phyloP scores from a whole-genome alignment of 2,888 invertebrate species.

The Halictus ligatus region DNA sequence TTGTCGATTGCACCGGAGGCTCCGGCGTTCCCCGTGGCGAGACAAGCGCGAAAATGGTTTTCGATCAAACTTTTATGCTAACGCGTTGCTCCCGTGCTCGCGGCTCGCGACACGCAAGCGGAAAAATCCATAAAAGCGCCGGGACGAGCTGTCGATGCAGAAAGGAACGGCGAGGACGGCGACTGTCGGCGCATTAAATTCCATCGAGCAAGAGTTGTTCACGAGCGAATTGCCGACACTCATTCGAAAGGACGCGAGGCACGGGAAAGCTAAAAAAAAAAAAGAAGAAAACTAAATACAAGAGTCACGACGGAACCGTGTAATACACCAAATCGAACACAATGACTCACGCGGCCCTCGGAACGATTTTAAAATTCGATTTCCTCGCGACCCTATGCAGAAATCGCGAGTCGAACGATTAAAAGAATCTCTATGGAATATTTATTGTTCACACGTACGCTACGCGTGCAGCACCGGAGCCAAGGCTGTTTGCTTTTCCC shows the following conservation, averaged over 20 bases:
- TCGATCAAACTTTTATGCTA: conserved; percentile 17
- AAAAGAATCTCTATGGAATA: neutral
- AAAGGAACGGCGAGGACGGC: conserved; percentile 30
- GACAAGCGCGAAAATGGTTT: conserved; percentile 3
- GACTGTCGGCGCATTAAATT: conserved; percentile 44
- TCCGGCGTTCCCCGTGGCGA: neutral
- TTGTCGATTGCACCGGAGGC: neutral
- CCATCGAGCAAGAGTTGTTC: conserved; percentile 43
- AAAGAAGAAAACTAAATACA: too few relatives aligned
- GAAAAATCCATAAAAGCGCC: conserved; percentile 31
- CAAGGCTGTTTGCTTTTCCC: conserved; percentile 14
- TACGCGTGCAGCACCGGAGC: neutral
- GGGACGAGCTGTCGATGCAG: conserved; percentile 26
- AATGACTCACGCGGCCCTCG: neutral
- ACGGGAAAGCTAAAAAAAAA: neutral
- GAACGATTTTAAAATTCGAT: neutral
- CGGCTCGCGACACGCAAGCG: conserved; percentile 10
- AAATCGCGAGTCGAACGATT: neutral
- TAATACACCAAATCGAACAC: neutral
- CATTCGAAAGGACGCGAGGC: conserved; percentile 28
- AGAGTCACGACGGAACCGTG: conserved; percentile 16
- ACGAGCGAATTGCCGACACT: conserved; percentile 48
- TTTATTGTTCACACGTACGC: conserved; percentile 20
- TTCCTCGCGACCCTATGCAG: neutral
- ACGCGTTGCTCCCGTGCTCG: neutral